Evolutionary conservation across 2,113 vertebrate genomes (phyloP), one percentile per base, ranked within the genome.

Genomic region (Corythornis madagascariensis): DNA sequence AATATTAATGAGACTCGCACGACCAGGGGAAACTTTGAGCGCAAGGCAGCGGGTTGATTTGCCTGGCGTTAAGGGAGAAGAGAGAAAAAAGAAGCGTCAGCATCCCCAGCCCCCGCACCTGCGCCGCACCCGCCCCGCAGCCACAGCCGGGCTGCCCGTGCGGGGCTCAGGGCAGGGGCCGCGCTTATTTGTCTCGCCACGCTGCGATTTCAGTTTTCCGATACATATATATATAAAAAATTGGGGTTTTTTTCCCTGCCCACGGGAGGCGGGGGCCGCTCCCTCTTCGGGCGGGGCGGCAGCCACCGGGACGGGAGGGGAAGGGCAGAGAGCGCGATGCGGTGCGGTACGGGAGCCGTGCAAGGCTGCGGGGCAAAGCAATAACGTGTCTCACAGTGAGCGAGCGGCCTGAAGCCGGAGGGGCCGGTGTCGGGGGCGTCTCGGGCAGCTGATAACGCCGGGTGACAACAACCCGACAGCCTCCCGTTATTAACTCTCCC

Each of bases 11-110:
- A 91, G 78, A 42, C 15, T 18, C 73, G 77, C 66, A 2, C 78
- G 52, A 72, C 43, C 92, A 64, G 73, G 90, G 90, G 78, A 47
- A 94, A 84, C 85, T 89, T 92, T 71, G 43, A 43, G 88, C 48
- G 29, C 72, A 88, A 88, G 69, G 81, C 29, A 24, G 63, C 16
- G 53, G 61, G 57, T 75, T 92, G 85, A 84, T 92, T 88, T 71
- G 72, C 67, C 79, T 90, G 47, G 77, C 56, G 50, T 74, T 83
- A 48, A 48, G 85, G 67, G 67, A 67, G 70, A 21, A 4, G 24
- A 15, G 13, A 17, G 22, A 9, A 70, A 80, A 89, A 42, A 35
- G 28, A 24, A 60, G 50, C 42, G 47, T 75, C 66, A 71, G 66
- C 83, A 85, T 15, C 55, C 16, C 6, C 55, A 74, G 61, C 35